Evolutionary conservation across 1,140 invertebrate species (phyloP).

Genomic region (Brachionus koreanus): DNA sequence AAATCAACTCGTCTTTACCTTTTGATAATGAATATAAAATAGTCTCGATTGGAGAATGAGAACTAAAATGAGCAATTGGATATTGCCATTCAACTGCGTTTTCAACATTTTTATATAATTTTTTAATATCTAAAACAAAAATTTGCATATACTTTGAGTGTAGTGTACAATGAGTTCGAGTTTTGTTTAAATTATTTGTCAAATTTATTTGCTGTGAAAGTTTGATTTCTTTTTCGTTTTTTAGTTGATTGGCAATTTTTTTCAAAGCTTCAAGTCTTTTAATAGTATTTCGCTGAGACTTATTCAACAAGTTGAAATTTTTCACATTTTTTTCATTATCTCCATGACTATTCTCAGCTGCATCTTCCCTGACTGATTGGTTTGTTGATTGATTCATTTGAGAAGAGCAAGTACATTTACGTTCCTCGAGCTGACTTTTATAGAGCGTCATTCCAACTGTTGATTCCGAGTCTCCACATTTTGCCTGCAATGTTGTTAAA

Average conservation of each 20-base stretch:
- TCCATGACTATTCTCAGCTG: too few relatives aligned
- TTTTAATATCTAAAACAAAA: conserved; percentile 79
- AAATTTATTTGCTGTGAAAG: neutral
- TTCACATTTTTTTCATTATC: conserved; percentile 52
- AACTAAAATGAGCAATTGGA: conserved; percentile 61
- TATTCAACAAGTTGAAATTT: conserved; percentile 64
- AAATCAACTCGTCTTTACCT: conserved; percentile 82
- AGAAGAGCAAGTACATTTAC: conserved; percentile 15
- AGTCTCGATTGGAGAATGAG: conserved; percentile 71
- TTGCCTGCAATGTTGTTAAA: conserved; percentile 33
- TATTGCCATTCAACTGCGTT: conserved; percentile 71
- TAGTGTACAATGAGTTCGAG: conserved; percentile 38
- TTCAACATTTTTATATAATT: conserved; percentile 60
- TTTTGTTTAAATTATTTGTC: conserved; percentile 46
- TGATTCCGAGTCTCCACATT: neutral
- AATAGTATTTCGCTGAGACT: conserved; percentile 63
- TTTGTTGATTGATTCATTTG: neutral
- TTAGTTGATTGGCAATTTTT: conserved; percentile 47
- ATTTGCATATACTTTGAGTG: conserved; percentile 67
- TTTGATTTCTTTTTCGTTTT: conserved; percentile 42
- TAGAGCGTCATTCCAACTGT: neutral
- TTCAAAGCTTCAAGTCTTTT: conserved; percentile 48
- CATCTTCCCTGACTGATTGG: neutral
- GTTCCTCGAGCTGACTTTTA: neutral
- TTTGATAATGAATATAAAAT: conserved; percentile 81